Evolutionary conservation across 2,797 vertebrate species (phyloP).

Genomic region (Alauda arvensis): DNA sequence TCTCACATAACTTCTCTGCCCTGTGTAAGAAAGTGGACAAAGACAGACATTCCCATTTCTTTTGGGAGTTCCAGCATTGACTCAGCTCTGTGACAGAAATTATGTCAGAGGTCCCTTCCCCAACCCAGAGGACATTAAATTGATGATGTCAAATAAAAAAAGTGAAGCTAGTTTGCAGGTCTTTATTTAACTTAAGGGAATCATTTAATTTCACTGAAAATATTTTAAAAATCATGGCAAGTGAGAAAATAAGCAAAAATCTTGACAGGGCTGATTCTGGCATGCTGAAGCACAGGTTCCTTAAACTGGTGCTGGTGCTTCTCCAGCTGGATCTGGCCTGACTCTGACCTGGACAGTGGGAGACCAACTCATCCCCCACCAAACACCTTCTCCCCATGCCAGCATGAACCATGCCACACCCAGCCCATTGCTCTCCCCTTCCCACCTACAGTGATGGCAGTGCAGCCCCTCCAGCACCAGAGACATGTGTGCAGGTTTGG

Average conservation of each 20-base stretch:
- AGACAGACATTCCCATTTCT: not conserved
- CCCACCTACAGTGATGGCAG: not conserved
- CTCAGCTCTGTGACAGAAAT: not conserved
- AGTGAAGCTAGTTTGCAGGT: not conserved
- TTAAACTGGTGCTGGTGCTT: not conserved
- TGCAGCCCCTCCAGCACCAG: not conserved
- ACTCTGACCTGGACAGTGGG: not conserved
- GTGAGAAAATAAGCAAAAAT: not conserved
- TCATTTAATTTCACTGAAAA: not conserved
- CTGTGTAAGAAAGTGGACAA: not conserved
- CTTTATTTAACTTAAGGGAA: not conserved
- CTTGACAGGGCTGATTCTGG: not conserved
- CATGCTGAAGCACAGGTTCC: not conserved
- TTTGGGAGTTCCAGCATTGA: not conserved
- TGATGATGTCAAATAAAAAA: not conserved
- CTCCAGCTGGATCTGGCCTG: not conserved
- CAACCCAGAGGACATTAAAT: not conserved
- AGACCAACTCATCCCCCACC: not conserved
- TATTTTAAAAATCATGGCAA: not conserved
- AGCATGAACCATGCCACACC: not conserved
- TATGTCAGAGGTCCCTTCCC: not conserved
- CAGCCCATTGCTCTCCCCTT: not conserved
- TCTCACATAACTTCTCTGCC: not conserved
- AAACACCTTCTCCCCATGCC: not conserved
- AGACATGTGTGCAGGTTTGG: not conserved